These are phyloP conservation scores for Alsophila aescularia DNA, from an alignment of 2,888 invertebrate genomes.

Conservation along the genomic window DNA sequence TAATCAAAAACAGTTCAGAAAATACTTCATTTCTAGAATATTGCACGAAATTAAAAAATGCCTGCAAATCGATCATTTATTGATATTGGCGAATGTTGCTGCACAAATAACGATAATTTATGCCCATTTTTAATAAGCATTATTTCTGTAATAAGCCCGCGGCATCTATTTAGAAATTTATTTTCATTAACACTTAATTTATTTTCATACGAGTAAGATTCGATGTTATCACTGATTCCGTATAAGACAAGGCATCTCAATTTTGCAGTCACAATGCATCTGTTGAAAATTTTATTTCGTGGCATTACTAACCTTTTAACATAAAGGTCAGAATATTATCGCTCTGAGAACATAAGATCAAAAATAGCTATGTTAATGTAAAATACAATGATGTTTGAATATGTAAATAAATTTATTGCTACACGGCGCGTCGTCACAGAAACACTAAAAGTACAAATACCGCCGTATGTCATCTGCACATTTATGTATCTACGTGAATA, in stretches of 20 bases:
- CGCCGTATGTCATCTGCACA: too few relatives aligned
- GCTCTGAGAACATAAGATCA: slow-evolving; percentile 3
- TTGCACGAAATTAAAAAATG: neutral
- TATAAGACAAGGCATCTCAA: slow-evolving; percentile 19
- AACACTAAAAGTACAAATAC: too few relatives aligned
- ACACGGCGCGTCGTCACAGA: too few relatives aligned
- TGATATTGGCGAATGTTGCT: neutral
- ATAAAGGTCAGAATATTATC: slow-evolving; percentile 20
- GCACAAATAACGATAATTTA: neutral
- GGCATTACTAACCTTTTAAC: slow-evolving; percentile 22
- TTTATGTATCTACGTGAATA: too few relatives aligned
- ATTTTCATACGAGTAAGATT: slow-evolving; percentile 24
- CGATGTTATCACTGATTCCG: slow-evolving; percentile 19
- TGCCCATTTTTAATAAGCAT: neutral
- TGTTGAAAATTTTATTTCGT: slow-evolving; percentile 20
- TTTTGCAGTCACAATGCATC: slow-evolving; percentile 13
- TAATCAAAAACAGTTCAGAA: too few relatives aligned
- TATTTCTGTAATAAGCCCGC: neutral
- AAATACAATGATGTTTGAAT: neutral
- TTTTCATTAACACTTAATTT: slow-evolving; percentile 20
- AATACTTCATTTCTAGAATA: too few relatives aligned
- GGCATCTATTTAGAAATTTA: slow-evolving; percentile 3
- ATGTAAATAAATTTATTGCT: too few relatives aligned
- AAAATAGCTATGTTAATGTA: neutral
- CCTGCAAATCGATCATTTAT: neutral